Percentiles rank a stretch among this genome's conserved stretches.
These are phyloP conservation scores for Chloroceryle aenea DNA, from an alignment of 2,113 vertebrate species.

Conservation along the genomic window DNA sequence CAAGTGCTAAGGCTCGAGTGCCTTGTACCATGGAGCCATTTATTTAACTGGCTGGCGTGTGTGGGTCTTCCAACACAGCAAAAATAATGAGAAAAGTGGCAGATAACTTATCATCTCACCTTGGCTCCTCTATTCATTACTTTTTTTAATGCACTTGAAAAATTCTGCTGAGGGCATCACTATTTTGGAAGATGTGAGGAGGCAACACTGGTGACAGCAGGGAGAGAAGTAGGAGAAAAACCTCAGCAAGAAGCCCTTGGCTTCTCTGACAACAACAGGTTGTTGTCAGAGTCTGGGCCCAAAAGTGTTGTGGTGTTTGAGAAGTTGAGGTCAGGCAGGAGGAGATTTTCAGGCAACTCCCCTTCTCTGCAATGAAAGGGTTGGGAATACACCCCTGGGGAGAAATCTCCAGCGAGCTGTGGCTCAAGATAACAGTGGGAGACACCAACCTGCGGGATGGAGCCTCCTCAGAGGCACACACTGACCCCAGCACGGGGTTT, in stretches of 20 bases:
- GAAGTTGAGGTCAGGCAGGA: neutral
- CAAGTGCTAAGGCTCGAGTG: neutral
- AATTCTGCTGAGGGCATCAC: neutral
- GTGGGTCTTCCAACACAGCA: neutral
- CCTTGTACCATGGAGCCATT: neutral
- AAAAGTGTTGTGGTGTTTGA: neutral
- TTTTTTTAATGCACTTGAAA: neutral
- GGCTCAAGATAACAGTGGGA: neutral
- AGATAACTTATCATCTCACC: constrained; percentile 51
- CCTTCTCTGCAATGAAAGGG: neutral
- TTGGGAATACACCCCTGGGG: neutral
- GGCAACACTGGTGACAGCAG: neutral
- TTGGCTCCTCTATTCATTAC: neutral
- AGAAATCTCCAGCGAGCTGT: neutral
- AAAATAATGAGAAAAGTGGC: constrained; percentile 53
- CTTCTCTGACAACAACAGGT: no score
- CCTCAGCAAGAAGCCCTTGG: neutral
- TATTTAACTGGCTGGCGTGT: neutral
- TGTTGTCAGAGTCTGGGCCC: neutral
- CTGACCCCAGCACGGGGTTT: neutral
- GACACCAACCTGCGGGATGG: accelerated
- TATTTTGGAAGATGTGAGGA: neutral
- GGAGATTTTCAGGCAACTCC: neutral
- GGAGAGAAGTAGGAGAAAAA: neutral
- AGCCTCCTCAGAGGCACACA: accelerated